Evolutionary conservation across 2,888 invertebrate genomes (phyloP).

Genomic region (Drosophila quinaria): DNA sequence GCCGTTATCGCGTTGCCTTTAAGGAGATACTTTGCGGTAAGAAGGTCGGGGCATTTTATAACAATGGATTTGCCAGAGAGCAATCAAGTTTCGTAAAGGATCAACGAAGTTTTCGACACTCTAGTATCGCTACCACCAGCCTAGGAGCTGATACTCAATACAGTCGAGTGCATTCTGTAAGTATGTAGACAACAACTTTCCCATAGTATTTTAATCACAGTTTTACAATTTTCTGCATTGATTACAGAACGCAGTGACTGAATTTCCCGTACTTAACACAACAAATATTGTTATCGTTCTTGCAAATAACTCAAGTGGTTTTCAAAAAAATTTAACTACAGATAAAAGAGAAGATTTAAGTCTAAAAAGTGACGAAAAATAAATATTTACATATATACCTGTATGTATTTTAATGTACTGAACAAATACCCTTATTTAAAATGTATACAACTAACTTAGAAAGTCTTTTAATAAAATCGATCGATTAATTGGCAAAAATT

Average conservation of each 20-base stretch:
- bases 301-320: slow-evolving; percentile 79
- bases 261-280: slow-evolving; percentile 69
- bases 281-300: slow-evolving; percentile 84
- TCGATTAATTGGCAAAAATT: slow-evolving; percentile 14
- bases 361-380: slow-evolving; percentile 82
- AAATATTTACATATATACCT: slow-evolving; percentile 73
- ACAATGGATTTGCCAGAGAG: slow-evolving; percentile 87
- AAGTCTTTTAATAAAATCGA: slow-evolving; percentile 5
- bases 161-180: slow-evolving; percentile 74
- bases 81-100: slow-evolving; percentile 88
- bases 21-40: slow-evolving; percentile 90
- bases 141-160: slow-evolving; percentile 60
- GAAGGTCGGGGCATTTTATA: slow-evolving; percentile 84
- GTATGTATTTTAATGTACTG: slow-evolving; percentile 8
- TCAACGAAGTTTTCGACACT: slow-evolving; percentile 88
- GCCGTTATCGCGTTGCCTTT: slow-evolving; percentile 92
- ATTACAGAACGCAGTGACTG: slow-evolving; percentile 63
- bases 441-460: slow-evolving; percentile 9
- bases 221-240: background rate
- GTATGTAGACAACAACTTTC: background rate
- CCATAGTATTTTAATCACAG: background rate
- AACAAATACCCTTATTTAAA: slow-evolving; percentile 18
- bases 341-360: slow-evolving; percentile 77
- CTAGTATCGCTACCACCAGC: slow-evolving; percentile 84
- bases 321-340: slow-evolving; percentile 72